Base-by-base conservation (phyloP, 2,797 vertebrate species). In the Poecilia wingei region DNA sequence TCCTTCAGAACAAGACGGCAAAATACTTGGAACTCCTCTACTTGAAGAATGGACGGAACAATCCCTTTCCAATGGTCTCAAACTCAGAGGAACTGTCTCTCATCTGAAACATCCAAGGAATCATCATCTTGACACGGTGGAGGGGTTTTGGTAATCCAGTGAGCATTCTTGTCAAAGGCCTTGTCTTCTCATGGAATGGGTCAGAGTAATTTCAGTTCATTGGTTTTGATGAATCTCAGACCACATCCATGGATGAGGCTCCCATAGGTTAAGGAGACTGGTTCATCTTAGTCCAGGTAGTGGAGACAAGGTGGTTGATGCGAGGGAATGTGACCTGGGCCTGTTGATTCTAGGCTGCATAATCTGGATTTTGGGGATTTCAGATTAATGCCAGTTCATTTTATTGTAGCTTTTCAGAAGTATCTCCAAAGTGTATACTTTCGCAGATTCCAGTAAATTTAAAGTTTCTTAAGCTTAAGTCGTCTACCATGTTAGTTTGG, bases 401-500 rank as follows among this genome's bases (percentile, higher is more conserved):
- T 72, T 20, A 47, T 31, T 31, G 4, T 0, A 43, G 77, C 6
- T 25, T 53, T 20, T 59, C 66, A 28, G 8, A 36, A 68, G 20
- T 55, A 36, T 64, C 33, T 59, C 39, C n/a, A 41, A 70, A 41
- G 47, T 69, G 33, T 10, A 10, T 66, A 12, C 49, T 43, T 49
- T 12, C 46, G 4, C 49, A 77, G 47, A 80, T 41, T 39, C 59
- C 1, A 5, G 43, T 14, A 43, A 45, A 53, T 41, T 71, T 71
- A 3, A 66, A 10, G 9, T 41, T 68, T 36, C 20, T 68, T 70
- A 39, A 59, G 33, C 78, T 74, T 55, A 74, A 59, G 18, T 55
- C 72, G 59, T 74, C 53, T 72, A 66, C 59, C 55, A 72, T 22
- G 64, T 47, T 43, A 72, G 77, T 82, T 76, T 69, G 43, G 81